Evolutionary conservation across 2,888 invertebrate genomes (phyloP).

Genomic region (Melanostoma scalare): DNA sequence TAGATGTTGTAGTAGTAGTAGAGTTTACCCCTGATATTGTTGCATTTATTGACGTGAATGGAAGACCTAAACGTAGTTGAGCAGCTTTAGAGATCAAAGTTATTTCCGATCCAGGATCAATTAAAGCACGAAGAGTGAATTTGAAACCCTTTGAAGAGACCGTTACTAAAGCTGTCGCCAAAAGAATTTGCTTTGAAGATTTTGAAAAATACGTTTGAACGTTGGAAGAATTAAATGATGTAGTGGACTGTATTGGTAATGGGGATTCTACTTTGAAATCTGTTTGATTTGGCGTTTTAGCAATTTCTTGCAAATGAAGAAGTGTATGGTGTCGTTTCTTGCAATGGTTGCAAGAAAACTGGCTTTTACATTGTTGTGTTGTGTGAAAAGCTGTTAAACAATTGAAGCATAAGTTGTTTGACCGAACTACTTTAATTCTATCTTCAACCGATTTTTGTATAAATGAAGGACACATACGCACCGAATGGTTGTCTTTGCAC

Average conservation of each 20-base stretch:
- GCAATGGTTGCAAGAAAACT: conserved; percentile 19
- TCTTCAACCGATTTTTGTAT: not conserved
- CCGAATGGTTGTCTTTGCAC: conserved; percentile 10
- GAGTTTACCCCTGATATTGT: conserved; percentile 18
- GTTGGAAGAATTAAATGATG: not conserved
- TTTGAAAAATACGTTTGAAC: not conserved
- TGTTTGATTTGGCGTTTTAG: not conserved
- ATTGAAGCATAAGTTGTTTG: conserved; percentile 29
- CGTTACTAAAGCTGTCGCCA: conserved; percentile 12
- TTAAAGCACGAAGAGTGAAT: conserved; percentile 2
- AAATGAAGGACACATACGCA: conserved; percentile 21
- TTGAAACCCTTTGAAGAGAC: not conserved
- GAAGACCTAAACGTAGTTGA: conserved; percentile 3
- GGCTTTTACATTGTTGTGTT: conserved; percentile 2
- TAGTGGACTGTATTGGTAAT: conserved; percentile 11
- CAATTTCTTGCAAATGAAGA: not conserved
- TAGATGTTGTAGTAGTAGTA: not conserved
- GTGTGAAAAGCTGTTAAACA: conserved; percentile 20
- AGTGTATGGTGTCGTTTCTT: conserved; percentile 17
- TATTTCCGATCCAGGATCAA: conserved; percentile 23
- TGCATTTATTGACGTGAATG: not conserved
- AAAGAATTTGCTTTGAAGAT: not conserved
- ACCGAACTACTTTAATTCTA: conserved; percentile 11
- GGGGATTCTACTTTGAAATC: not conserved
- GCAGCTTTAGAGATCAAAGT: conserved; percentile 22